These are phyloP conservation scores for Ectobius pallidus DNA, from an alignment of 2,888 invertebrate genomes.

Conservation along the genomic window DNA sequence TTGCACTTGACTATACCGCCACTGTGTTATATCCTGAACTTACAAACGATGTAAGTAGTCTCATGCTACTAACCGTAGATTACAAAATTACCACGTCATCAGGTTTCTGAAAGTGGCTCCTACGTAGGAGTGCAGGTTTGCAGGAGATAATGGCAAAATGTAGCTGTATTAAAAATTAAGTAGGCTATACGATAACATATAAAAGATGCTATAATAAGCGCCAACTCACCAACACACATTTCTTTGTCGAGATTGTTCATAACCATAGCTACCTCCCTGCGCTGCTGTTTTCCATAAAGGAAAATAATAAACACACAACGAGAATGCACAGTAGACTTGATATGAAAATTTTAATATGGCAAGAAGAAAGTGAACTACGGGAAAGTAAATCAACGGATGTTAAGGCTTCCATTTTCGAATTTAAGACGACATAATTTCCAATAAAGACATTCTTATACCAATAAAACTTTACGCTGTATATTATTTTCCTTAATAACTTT, in stretches of 20 bases:
- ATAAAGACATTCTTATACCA: too few relatives aligned
- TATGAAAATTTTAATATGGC: too few relatives aligned
- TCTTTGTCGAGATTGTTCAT: slow-evolving; percentile 14
- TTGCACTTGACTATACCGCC: too few relatives aligned
- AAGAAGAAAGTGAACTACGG: too few relatives aligned
- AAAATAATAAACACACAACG: neutral
- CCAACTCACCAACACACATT: neutral
- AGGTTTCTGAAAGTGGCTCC: slow-evolving; percentile 4
- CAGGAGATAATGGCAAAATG: slow-evolving; percentile 56
- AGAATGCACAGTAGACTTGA: too few relatives aligned
- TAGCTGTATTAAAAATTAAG: slow-evolving; percentile 58
- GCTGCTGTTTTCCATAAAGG: neutral
- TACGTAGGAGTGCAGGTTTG: neutral
- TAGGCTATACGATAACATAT: slow-evolving; percentile 37
- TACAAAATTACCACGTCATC: slow-evolving; percentile 31
- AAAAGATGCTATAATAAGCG: slow-evolving; percentile 4
- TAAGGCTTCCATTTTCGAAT: too few relatives aligned
- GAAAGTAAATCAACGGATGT: too few relatives aligned
- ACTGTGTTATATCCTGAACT: neutral
- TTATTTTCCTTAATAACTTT: too few relatives aligned
- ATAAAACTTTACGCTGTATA: too few relatives aligned
- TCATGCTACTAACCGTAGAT: slow-evolving; percentile 16
- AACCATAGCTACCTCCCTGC: neutral
- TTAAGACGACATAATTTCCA: too few relatives aligned
- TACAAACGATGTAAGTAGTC: slow-evolving; percentile 17